Evolutionary conservation across 2,113 vertebrate species (phyloP).

Genomic region (Zapornia atra): DNA sequence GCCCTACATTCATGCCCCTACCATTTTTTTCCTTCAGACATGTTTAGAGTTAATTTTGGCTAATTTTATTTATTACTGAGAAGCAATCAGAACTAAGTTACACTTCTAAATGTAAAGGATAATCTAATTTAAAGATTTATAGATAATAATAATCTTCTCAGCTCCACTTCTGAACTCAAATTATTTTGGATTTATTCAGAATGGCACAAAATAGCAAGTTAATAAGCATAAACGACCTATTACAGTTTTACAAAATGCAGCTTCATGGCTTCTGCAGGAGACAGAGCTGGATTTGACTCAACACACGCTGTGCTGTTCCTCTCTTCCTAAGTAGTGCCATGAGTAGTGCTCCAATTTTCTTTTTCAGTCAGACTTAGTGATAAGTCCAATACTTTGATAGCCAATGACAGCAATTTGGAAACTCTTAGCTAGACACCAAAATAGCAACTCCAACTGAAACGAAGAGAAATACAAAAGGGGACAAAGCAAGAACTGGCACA

Average conservation of each 20-base stretch:
- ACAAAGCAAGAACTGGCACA: not conserved
- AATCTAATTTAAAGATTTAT: not conserved
- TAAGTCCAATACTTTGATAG: not conserved
- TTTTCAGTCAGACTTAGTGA: not conserved
- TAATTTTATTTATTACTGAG: not conserved
- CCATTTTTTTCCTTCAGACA: not conserved
- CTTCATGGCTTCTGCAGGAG: not conserved
- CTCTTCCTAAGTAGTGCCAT: not conserved
- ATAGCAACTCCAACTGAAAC: not conserved
- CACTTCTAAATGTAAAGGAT: not conserved
- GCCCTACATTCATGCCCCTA: accelerated
- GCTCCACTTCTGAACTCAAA: not conserved
- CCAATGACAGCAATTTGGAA: not conserved
- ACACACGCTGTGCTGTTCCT: not conserved
- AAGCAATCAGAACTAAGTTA: not conserved
- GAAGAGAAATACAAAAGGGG: not conserved
- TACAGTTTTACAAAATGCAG: not conserved
- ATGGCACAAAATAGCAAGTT: not conserved
- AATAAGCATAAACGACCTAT: not conserved
- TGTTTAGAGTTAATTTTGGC: not conserved
- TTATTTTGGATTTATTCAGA: not conserved
- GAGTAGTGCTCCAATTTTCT: not conserved
- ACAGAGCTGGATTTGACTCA: not conserved
- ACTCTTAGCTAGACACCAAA: not conserved
- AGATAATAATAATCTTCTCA: not conserved